Evolutionary conservation across 1,140 invertebrate genomes (phyloP).

Genomic region (Nephotettix cincticeps): DNA sequence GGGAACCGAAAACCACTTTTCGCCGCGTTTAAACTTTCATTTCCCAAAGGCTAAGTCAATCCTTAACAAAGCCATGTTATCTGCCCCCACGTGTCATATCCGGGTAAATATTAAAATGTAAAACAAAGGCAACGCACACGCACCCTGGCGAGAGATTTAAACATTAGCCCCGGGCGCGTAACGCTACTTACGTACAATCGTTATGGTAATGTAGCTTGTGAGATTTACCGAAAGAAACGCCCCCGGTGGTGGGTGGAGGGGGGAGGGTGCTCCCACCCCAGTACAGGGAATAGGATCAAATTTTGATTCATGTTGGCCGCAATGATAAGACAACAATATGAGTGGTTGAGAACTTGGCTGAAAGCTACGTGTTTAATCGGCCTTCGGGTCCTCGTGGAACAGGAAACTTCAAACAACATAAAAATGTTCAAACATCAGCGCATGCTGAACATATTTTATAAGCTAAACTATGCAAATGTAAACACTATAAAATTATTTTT

Average conservation of each 20-base stretch:
- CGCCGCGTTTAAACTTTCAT: constrained; percentile 19
- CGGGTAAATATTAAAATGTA: constrained; percentile 21
- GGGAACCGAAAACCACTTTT: constrained; percentile 14
- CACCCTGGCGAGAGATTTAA: constrained; percentile 20
- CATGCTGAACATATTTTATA: too few relatives aligned
- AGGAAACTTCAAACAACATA: too few relatives aligned
- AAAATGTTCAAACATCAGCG: too few relatives aligned
- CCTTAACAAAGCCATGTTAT: constrained; percentile 22
- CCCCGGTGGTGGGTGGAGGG: not conserved
- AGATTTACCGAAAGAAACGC: constrained; percentile 25
- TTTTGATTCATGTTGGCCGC: constrained; percentile 20
- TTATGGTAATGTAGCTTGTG: constrained; percentile 23
- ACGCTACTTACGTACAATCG: constrained; percentile 21
- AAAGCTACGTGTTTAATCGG: too few relatives aligned
- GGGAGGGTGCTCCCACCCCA: not conserved
- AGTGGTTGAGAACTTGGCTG: not conserved
- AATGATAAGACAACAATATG: constrained; percentile 18
- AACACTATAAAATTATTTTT: too few relatives aligned
- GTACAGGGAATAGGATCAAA: not conserved
- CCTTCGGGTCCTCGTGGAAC: too few relatives aligned
- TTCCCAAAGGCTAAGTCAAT: constrained; percentile 23
- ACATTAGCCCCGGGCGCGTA: constrained; percentile 1
- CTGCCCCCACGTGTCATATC: constrained; percentile 19
- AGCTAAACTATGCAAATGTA: too few relatives aligned
- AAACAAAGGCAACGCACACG: constrained; percentile 8